Evolutionary conservation across 2,888 invertebrate species (phyloP).

Genomic region (Atrina japonica): DNA sequence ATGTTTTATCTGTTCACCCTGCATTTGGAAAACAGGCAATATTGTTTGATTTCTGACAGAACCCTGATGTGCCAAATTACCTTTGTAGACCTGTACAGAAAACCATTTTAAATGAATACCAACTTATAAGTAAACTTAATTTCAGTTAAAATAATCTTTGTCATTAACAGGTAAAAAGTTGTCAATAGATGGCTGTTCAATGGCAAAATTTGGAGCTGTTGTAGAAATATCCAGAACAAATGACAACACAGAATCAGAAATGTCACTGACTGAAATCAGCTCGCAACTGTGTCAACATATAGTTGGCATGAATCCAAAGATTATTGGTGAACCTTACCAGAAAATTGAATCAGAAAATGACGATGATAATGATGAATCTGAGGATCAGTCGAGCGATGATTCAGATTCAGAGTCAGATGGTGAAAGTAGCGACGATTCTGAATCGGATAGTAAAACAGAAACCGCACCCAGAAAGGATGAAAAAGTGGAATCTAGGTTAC

Average conservation of each 20-base stretch:
- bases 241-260: conserved; percentile 11
- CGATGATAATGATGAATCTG: conserved; percentile 17
- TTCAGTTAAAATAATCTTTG: too few species aligned
- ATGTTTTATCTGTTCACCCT: too few species aligned
- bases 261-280: conserved; percentile 34
- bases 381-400: conserved; percentile 18
- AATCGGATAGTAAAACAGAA: conserved; percentile 25
- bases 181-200: conserved; percentile 51
- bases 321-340: conserved; percentile 64
- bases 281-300: conserved; percentile 94
- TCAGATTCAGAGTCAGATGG: conserved; percentile 41
- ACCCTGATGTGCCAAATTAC: too few species aligned
- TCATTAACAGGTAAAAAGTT: conserved; percentile 27
- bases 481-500: conserved; percentile 86
- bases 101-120: too few species aligned
- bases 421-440: conserved; percentile 45
- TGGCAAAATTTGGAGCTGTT: conserved; percentile 92
- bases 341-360: conserved; percentile 6
- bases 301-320: conserved; percentile 84
- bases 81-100: too few species aligned
- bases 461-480: conserved; percentile 10
- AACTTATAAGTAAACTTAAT: too few species aligned
- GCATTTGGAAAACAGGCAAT: too few species aligned
- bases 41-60: too few species aligned
- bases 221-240: conserved; percentile 85